Base-by-base conservation (phyloP, 2,888 invertebrate genomes). In the Autographa gamma region DNA sequence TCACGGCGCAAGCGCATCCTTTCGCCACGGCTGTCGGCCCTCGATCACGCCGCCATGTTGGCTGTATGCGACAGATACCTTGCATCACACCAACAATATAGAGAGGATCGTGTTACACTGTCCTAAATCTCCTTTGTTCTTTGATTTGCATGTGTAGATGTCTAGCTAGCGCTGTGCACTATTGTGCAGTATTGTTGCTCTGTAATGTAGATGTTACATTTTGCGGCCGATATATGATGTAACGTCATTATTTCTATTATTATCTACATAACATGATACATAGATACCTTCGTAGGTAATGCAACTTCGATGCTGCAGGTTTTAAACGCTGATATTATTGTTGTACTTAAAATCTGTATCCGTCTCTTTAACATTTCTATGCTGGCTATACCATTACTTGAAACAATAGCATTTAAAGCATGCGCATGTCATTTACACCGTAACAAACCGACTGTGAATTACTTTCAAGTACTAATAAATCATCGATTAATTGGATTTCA, bases 1-100 rank as follows among this genome's bases (percentile, higher is more conserved):
- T 93, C 93, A 93, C 92, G 92, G 90, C 87, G 87, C 91, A 77
- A 84, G 93, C 93, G 93, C 95, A 94, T 95, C 94, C 93, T 94
- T 95, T 95, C 93, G 93, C 90, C 90, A 93, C 90, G 93, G 92
- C 89, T 92, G 93, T 93, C 90, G 88, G 86, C 89, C 85, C 90
- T 91, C 90, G 91, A 92, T 92, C 92, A 91, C 88, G 84, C 82
- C 85, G 89, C 90, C 92, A 90, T 92, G 85, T 91, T 91, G 88
- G 77, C 78, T 80, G 86, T 86, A 88, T 90, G 90, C 91, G 93
- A 93, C 93, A 93, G 89, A 92, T 91, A 87, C 85, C 89, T 94
- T 94, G 91, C 94, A 89, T 93, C 92, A 93, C 89, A 87, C 88
- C 80, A 90, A 91, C 91, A 92, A 90, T 91, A 91, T 89, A 86